Conservation (phyloP, 2,888 invertebrate species). For the Lamproptera curius region DNA sequence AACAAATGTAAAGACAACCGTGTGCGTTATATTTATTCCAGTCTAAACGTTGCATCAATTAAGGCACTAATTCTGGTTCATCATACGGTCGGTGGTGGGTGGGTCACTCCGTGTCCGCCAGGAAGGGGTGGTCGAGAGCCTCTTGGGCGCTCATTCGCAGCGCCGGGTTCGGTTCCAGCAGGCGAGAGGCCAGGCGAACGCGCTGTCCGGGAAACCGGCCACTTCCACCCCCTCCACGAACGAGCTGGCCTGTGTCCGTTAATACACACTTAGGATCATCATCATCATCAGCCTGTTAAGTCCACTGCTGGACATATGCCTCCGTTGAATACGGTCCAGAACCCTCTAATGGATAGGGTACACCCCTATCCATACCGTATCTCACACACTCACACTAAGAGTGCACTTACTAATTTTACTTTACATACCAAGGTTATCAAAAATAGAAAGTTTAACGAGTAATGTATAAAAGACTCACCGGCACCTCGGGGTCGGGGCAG, state of each 20-base stretch:
- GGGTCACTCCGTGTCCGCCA: conserved; percentile 40
- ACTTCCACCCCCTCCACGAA: conserved; percentile 28
- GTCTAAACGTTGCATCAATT: too few species aligned
- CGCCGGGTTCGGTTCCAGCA: conserved; percentile 89
- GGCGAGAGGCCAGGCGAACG: conserved; percentile 84
- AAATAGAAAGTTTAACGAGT: background rate
- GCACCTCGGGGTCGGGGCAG: conserved; percentile 38
- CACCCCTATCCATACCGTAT: too few species aligned
- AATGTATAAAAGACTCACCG: conserved; percentile 29
- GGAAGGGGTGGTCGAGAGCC: conserved; percentile 88
- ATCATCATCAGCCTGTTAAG: too few species aligned
- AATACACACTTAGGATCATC: too few species aligned
- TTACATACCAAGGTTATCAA: background rate
- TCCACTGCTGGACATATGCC: too few species aligned
- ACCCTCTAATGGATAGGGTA: too few species aligned
- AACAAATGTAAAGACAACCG: too few species aligned
- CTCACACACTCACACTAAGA: too few species aligned
- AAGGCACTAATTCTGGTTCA: too few species aligned
- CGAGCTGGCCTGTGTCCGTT: conserved; percentile 38
- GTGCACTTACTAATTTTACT: background rate
- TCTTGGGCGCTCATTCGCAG: conserved; percentile 84
- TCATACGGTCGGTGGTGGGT: background rate
- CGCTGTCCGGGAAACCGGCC: conserved; percentile 81
- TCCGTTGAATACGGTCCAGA: too few species aligned
- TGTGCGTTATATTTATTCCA: too few species aligned